Percentiles rank a stretch among this genome's conserved stretches.
Conservation (phyloP, 92 coral and sea anemone genomes). For the Palythoa grandis region DNA sequence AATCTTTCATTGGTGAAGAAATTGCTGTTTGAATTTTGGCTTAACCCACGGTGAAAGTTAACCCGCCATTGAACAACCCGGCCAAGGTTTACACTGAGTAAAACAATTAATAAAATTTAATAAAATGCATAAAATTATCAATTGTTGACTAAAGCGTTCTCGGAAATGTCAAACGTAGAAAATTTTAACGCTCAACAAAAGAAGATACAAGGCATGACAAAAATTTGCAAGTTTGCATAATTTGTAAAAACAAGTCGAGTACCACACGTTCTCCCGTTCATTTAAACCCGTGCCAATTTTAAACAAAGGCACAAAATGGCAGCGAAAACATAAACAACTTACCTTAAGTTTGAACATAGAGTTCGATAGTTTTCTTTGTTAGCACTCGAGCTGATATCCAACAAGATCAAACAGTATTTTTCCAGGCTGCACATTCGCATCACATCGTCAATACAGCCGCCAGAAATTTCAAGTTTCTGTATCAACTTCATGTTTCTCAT, state of each 20-base stretch:
- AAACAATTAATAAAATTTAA: too few species aligned
- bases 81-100: too few species aligned
- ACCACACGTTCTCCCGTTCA: background rate
- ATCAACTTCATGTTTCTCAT: slow-evolving; percentile 58
- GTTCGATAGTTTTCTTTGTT: slow-evolving; percentile 58
- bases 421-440: slow-evolving; percentile 65
- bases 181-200: background rate
- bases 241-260: slow-evolving; percentile 25
- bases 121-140: too few species aligned
- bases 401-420: slow-evolving; percentile 61
- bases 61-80: too few species aligned
- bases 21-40: too few species aligned
- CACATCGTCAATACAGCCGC: slow-evolving; percentile 57
- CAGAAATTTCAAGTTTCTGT: slow-evolving; percentile 48
- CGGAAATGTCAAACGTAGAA: background rate
- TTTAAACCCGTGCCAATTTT: background rate
- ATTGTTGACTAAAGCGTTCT: background rate
- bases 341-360: slow-evolving; percentile 74
- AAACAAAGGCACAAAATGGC: slow-evolving; percentile 4
- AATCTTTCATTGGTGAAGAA: too few species aligned
- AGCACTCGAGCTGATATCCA: slow-evolving; percentile 55
- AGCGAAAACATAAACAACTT: slow-evolving; percentile 20
- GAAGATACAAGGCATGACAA: background rate
- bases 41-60: too few species aligned
- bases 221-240: slow-evolving; percentile 1